Base-by-base conservation (phyloP, 2,888 invertebrate genomes). In the Oeneis ivallda region DNA sequence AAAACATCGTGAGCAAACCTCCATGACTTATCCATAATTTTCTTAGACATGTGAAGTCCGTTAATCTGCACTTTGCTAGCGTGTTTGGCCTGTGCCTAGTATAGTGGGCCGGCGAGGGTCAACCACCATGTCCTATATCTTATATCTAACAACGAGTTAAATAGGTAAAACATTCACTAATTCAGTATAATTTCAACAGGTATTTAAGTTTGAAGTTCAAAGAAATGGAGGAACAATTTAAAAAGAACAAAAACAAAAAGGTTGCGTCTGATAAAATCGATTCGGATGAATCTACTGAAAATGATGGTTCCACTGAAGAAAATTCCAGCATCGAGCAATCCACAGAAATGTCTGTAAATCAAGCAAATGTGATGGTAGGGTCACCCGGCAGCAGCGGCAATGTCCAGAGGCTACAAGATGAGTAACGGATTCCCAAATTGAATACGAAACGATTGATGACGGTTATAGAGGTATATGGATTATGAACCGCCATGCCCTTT, bases 151-250 rank as follows among this genome's bases (percentile, higher is more conserved):
- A 6, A 34, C 6, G 32, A 34, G 32, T 5, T 34, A 6, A 34
- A 37, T 37, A 9, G 7, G 37, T 37, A 37, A 37, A 1, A 0
- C 7, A n/a, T 13, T 13, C n/a, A 45, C 15, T 45, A 15, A 43
- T 13, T 54, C 54, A 9, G 19, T 50, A 60, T 19, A 7, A 45
- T 57, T 37, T 60, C 87, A 89, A 26, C 79, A 95, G 96, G 86
- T 97, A 97, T 79, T 87, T 97, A 60, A 96, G 96, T 11, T 86
- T 96, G 65, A 97, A 97, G 81, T 97, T 96, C 80, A 95, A 96
- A 89, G 96, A 97, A 86, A 96, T 96, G 95, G 96, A 97, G 84
- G 95, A 95, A 71, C 95, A 96, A 85, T 93, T 96, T 87, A 94
- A 93, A 66, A 93, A 94, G 77, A 95, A 95, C 72, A 94, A 94